A percentile compares a stretch with the other conserved stretches of the same genome.
Conservation (phyloP, 2,888 invertebrate species). For the Hemicrepidius hirtus region DNA sequence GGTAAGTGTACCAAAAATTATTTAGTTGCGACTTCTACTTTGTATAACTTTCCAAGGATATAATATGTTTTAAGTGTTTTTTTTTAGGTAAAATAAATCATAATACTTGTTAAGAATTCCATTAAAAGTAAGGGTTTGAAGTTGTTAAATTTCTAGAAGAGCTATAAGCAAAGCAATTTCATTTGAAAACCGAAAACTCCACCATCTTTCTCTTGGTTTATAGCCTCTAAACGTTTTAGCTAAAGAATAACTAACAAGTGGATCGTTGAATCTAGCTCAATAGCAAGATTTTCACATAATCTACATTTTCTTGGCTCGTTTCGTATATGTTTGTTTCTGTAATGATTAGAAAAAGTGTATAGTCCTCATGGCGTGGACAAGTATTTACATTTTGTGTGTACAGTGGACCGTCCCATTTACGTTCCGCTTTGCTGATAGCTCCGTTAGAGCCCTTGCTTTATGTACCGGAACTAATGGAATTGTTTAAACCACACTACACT, state of each 20-base stretch:
- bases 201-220: constrained; percentile 21
- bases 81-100: too few relatives aligned
- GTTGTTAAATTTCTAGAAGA: constrained; percentile 17
- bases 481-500: constrained; percentile 67
- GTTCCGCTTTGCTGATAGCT: constrained; percentile 61
- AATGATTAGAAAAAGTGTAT: constrained; percentile 32
- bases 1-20: too few relatives aligned
- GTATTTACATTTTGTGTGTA: constrained; percentile 33
- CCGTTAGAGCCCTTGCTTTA: constrained; percentile 63
- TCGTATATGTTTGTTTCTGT: constrained; percentile 12
- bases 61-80: too few relatives aligned
- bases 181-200: constrained; percentile 12
- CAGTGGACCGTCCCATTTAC: constrained; percentile 42
- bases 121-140: neutral
- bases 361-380: constrained; percentile 22
- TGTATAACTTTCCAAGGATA: too few relatives aligned
- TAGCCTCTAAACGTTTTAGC: constrained; percentile 4
- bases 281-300: constrained; percentile 9
- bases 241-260: constrained; percentile 25
- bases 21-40: too few relatives aligned
- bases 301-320: constrained; percentile 25
- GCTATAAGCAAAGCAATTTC: constrained; percentile 3
- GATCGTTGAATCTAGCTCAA: constrained; percentile 13
- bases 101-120: too few relatives aligned
- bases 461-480: constrained; percentile 68